phyloP scores from a whole-genome alignment of 1,140 invertebrate genomes.

The Stegodyphus mimosarum region DNA sequence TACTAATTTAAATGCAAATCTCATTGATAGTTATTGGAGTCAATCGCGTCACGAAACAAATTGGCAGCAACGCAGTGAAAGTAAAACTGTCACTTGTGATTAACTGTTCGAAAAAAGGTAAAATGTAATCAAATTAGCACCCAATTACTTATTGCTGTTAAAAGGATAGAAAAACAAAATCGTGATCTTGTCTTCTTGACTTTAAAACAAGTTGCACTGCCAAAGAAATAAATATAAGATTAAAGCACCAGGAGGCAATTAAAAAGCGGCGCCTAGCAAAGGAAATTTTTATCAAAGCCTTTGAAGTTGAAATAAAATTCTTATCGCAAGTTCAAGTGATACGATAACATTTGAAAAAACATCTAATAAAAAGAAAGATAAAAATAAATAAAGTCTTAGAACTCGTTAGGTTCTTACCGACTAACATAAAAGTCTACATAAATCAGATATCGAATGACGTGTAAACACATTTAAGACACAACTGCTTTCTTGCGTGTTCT shows the following conservation, averaged over 20 bases:
- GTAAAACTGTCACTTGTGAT: too few relatives aligned
- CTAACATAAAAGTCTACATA: slow-evolving; percentile 5
- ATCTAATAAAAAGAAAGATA: neutral
- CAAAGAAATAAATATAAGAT: too few relatives aligned
- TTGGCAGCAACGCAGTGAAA: neutral
- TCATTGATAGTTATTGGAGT: too few relatives aligned
- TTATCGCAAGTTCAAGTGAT: slow-evolving; percentile 14
- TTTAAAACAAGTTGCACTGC: too few relatives aligned
- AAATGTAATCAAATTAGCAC: neutral
- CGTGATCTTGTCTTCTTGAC: too few relatives aligned
- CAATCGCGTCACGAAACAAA: too few relatives aligned
- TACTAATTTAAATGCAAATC: too few relatives aligned
- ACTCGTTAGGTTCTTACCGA: slow-evolving; percentile 14
- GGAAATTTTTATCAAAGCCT: slow-evolving; percentile 1
- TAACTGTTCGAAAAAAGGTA: neutral
- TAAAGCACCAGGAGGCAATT: too few relatives aligned
- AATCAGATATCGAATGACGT: slow-evolving; percentile 28
- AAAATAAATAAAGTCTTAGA: slow-evolving; percentile 7
- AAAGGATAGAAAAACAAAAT: too few relatives aligned
- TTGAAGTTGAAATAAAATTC: slow-evolving; percentile 16
- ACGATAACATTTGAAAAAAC: slow-evolving; percentile 13
- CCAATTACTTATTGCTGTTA: too few relatives aligned
- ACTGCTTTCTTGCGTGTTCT: too few relatives aligned
- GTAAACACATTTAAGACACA: slow-evolving; percentile 1
- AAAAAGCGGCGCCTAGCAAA: neutral